Percentiles rank a stretch among this genome's conserved stretches.
Conservation (phyloP, 1,140 invertebrate species). For the Drosophila prosaltans region DNA sequence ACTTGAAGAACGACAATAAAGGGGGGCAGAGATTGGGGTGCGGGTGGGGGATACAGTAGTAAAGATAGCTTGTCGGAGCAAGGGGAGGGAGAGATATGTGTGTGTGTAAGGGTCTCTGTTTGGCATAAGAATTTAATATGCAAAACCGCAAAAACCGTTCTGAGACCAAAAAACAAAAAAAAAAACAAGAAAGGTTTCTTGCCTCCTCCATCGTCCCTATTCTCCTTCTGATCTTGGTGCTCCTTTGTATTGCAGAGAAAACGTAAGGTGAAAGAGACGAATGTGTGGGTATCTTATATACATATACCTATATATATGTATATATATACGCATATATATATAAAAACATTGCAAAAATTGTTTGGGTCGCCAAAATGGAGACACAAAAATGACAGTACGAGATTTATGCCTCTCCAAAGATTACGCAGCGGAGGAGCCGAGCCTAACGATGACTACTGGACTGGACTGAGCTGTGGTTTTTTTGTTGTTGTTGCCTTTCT, state of each 20-base stretch:
- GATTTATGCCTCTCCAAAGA: conserved; percentile 79
- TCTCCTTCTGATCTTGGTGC: neutral
- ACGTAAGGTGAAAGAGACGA: conserved; percentile 1
- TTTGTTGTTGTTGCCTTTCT: neutral
- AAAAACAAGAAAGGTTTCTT: conserved; percentile 45
- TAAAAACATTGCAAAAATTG: conserved; percentile 80
- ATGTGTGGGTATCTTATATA: conserved; percentile 66
- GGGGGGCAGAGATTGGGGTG: neutral
- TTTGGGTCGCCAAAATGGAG: conserved; percentile 82
- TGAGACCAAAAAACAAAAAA: conserved; percentile 36
- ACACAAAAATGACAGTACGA: conserved; percentile 82
- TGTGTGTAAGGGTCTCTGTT: conserved; percentile 42
- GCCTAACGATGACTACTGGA: conserved; percentile 39
- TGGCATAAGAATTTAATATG: conserved; percentile 76
- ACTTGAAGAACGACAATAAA: conserved; percentile 31
- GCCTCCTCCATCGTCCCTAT: conserved; percentile 4
- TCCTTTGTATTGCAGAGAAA: neutral
- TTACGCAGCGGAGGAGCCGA: conserved; percentile 60
- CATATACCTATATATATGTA: neutral
- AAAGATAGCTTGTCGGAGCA: conserved; percentile 14
- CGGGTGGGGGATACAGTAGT: neutral
- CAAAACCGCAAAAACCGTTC: conserved; percentile 82
- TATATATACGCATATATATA: conserved; percentile 14
- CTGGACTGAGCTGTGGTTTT: conserved; percentile 16
- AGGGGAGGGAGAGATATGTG: neutral